Base-by-base conservation (phyloP, 1,140 invertebrate genomes). In the Anadara kagoshimensis region DNA sequence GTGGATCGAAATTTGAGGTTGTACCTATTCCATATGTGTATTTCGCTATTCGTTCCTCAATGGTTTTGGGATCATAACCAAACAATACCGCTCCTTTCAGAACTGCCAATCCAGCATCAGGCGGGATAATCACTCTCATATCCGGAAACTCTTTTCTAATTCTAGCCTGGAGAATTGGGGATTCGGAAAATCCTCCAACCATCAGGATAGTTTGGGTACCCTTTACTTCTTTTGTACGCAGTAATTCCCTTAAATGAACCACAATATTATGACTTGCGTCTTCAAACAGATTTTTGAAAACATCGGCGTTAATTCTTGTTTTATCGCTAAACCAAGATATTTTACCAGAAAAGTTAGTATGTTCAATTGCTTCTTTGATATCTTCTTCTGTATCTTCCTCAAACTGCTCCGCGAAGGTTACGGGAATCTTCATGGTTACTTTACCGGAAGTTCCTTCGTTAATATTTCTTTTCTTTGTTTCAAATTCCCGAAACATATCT, bases 71-170 rank as follows among this genome's bases (percentile, higher is more conserved):
- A 45, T 59, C 24, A 69, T 79, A 78, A 36, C 77, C 80, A 62
- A 73, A 81, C 14, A 79, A 71, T 3, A 81, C 80, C 14, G 80
- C 80, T 10, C 80, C 80, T 24, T 79, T 81, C 12, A 81, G 36
- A 8, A 81, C 77, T 5, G 75, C 62, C 8, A 81, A 49, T n/a
- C 75, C 80, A 45, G 78, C 61, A 20, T 81, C 80, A 5, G 49
- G 44, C 12, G 80, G 80, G 24, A 76, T 73, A 14, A 76, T 58
- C 5, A 81, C 57, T 43, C 41, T 49, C 43, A 74, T 59, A 45
- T 72, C 18, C 24, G 71, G 70, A 58, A 81, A 78, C 1, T 47
- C 53, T 47, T 43, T 54, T 36, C 59, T 62, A 1, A 81, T 54
- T n/a, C 61, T 70, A 7, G 73, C 41, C 43, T 72, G 72, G 11